Conservation (phyloP, 1,140 invertebrate genomes). For the Cydia fagiglandana region DNA sequence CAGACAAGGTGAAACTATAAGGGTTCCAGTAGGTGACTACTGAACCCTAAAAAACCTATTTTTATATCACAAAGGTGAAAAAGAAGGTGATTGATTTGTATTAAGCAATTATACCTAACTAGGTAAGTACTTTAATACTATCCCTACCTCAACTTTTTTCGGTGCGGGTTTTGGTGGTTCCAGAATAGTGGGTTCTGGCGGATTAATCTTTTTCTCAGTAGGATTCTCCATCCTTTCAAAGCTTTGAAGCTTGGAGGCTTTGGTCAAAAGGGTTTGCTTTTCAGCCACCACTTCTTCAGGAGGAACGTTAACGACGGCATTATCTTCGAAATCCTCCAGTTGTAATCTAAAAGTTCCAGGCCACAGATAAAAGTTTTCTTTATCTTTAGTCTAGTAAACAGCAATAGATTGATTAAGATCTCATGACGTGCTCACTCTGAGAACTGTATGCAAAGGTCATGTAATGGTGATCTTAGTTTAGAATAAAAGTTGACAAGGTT, state of each 20-base stretch:
- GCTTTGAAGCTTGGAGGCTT: conserved; percentile 50
- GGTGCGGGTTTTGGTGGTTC: conserved; percentile 42
- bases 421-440: too few relatives aligned
- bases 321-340: conserved; percentile 53
- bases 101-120: neutral
- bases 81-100: neutral
- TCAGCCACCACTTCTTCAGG: conserved; percentile 67
- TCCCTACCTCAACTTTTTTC: conserved; percentile 56
- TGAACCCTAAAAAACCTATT: too few relatives aligned
- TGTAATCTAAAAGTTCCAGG: conserved; percentile 50
- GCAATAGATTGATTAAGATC: too few relatives aligned
- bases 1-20: neutral
- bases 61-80: neutral
- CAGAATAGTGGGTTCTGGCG: conserved; percentile 33
- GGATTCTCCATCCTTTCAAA: conserved; percentile 56
- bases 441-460: too few relatives aligned
- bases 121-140: neutral
- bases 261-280: conserved; percentile 62
- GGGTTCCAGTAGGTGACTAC: too few relatives aligned
- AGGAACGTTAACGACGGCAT: conserved; percentile 52
- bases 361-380: too few relatives aligned
- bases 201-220: neutral
- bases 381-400: too few relatives aligned
- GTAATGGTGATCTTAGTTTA: too few relatives aligned
- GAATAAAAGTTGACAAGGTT: too few relatives aligned